Evolutionary conservation across 2,113 vertebrate species (phyloP), one percentile per base, ranked within the genome.

Genomic region (Hemibagrus wyckioides): DNA sequence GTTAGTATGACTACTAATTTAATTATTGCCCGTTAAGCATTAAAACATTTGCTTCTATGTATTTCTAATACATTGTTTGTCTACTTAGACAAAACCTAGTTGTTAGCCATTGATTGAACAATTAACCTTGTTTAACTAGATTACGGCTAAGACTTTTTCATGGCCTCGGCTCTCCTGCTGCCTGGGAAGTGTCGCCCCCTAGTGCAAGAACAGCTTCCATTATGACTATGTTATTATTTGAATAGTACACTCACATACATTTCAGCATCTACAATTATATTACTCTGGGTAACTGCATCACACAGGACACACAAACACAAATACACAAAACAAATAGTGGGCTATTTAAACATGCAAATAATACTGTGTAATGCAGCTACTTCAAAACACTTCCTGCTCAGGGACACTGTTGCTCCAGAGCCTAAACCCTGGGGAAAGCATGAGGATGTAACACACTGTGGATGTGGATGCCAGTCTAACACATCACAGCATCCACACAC

Each of bases 121-220:
- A 21, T 23, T 80, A 33, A 41, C n/a, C 57, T 65, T 3, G 3
- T 57, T n/a, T 56, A 73, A 41, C 2, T 23, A 76, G 30, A 39
- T 67, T 28, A 41, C 21, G 21, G 44, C 30, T 73, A 2, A 36
- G 30, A 61, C 41, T 86, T 86, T 67, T 71, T 30, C 41, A 25
- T 39, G 15, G 50, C 25, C 75, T 41, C 1, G 4, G 25, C 13
- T 19, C 63, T 54, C 50, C 67, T 21, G 41, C 33, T 80, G 23
- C 67, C 67, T 89, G 86, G 33, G n/a, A 83, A 59, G 76, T 89
- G 90, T 88, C 87, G 84, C 87, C 91, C 87, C 83, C 90, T 36
- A 75, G 87, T 88, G 91, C 89, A 81, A 82, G 41, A 71, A 67
- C 52, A 44, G 50, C 36, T 28, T 80, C 28, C 0, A 77, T 52